Evolutionary conservation across 2,113 vertebrate genomes (phyloP).

Genomic region (Machaerirhynchus nigripectus): DNA sequence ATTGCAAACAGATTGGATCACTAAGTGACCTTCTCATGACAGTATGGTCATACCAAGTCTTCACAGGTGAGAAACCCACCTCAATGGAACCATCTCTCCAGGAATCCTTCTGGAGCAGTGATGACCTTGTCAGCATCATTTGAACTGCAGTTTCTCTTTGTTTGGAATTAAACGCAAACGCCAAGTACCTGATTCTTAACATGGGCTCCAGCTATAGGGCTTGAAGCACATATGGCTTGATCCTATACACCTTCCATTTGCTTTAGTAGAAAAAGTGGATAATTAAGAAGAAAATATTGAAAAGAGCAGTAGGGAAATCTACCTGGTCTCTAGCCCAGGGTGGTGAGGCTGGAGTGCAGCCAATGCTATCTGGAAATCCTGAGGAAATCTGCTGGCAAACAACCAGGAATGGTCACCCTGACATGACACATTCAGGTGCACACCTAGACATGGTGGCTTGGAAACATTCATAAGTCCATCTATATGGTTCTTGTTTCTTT

Average conservation of each 20-base stretch:
- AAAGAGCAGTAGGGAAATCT: not conserved
- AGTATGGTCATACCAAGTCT: not conserved
- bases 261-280: not conserved
- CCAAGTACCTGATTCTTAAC: not conserved
- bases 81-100: not conserved
- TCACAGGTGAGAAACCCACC: not conserved
- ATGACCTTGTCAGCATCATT: not conserved
- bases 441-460: not conserved
- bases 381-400: not conserved
- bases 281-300: not conserved
- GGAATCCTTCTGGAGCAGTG: not conserved
- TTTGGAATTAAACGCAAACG: not conserved
- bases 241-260: not conserved
- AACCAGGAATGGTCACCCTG: not conserved
- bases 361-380: fast-evolving
- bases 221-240: not conserved
- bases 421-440: not conserved
- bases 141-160: not conserved
- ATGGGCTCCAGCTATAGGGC: not conserved
- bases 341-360: not conserved
- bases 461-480: not conserved
- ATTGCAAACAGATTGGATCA: fast-evolving
- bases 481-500: not conserved
- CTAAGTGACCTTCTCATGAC: not conserved
- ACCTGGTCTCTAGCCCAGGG: not conserved